Base-by-base conservation (phyloP, 1,140 invertebrate species). In the Leptonema lineaticorne region DNA sequence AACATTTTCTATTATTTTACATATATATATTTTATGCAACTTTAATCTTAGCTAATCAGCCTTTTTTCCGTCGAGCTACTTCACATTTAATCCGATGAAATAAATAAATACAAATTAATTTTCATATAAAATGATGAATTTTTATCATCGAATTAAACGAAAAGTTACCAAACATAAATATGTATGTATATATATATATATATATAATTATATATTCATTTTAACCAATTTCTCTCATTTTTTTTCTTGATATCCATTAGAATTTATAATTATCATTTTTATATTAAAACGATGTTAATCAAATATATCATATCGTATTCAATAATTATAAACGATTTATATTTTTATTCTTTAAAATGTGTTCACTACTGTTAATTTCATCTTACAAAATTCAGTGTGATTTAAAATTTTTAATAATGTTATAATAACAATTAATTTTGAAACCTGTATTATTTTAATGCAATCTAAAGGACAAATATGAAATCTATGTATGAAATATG, bases 31-130 rank as follows among this genome's bases (percentile, higher is more conserved):
- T 69, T 69, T 69, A 74, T 68, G 66, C 69, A 73, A 73, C 60
- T 68, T 68, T 70, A n/a, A 70, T 67, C 65, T 70, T 73, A 73
- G 69, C 67, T 73, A 73, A 73, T 73, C 71, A 73, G 71, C 71
- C 71, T 73, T 73, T 67, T 73, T 73, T 73, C 66, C 66, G 69
- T 72, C 63, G 53, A 73, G 63, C 66, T 45, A 60, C 69, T 70
- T 65, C 53, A 29, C 63, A 69, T 46, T 64, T 66, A 71, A 60
- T 68, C 57, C 30, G 33, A 64, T 64, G 46, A 28, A 30, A 65
- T 41, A 33, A 41, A 67, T 46, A 30, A 50, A n/a, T 11, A 46
- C n/a, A 37, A n/a, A 20, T 59, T 28, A 33, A 59, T 33, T 14
- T 11, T 24, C 22, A 28, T 14, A 45, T 62, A 3, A 62, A 26